phyloP scores from a whole-genome alignment of 2,113 vertebrate species.

The Caretta caretta region DNA sequence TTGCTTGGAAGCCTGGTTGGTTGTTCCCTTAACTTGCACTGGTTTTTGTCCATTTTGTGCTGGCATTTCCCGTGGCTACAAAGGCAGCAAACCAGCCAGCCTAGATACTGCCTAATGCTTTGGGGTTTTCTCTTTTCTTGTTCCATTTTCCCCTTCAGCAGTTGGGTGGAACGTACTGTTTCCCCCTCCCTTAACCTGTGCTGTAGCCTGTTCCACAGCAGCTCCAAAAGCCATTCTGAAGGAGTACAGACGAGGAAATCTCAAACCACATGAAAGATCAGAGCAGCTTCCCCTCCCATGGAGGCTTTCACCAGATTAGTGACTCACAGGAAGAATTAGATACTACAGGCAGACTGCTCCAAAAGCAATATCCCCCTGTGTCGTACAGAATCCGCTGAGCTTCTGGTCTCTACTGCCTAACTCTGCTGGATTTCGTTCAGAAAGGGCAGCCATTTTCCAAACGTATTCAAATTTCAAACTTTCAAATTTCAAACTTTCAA shows the following conservation, averaged over 20 bases:
- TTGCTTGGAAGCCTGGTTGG: not conserved
- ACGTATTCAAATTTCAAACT: no score
- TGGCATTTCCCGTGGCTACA: not conserved
- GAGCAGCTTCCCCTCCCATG: not conserved
- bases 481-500: no score
- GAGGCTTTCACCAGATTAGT: not conserved
- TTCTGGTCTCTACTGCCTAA: not conserved
- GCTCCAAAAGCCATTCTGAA: not conserved
- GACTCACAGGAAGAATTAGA: not conserved
- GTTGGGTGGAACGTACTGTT: fast-evolving
- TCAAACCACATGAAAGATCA: not conserved
- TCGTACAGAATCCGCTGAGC: not conserved
- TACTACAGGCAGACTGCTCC: not conserved
- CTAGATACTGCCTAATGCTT: not conserved
- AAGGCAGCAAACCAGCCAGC: not conserved
- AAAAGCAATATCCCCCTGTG: not conserved
- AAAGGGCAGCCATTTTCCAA: not conserved
- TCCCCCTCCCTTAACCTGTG: fast-evolving
- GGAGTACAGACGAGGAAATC: not conserved
- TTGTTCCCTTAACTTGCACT: not conserved
- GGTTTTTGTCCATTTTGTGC: not conserved
- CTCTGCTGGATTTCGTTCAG: no score
- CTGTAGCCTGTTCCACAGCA: not conserved
- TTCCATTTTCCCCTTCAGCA: not conserved
- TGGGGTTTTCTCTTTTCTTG: not conserved